Percentiles rank a stretch among this genome's conserved stretches.
Evolutionary conservation across 2,113 vertebrate species (phyloP).

Genomic region (Prunella fulvescens): DNA sequence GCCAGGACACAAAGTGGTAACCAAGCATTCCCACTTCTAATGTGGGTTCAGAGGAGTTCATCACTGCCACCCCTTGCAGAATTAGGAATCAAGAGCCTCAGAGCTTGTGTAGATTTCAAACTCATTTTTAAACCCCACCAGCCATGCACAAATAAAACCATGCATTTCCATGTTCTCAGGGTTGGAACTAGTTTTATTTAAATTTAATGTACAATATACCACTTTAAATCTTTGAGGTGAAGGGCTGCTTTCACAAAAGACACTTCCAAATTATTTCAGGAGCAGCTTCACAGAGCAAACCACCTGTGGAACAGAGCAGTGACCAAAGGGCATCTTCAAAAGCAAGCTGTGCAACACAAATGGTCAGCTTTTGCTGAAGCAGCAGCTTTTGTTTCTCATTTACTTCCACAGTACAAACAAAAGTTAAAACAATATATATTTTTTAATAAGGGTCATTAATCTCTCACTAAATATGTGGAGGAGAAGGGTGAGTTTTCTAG

Average conservation of each 20-base stretch:
- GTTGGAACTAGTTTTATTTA: neutral
- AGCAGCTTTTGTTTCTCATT: neutral
- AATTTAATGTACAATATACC: neutral
- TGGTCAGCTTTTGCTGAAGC: neutral
- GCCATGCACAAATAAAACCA: neutral
- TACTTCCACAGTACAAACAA: neutral
- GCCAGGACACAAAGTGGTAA: neutral
- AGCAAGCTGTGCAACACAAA: neutral
- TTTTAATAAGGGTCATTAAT: constrained; percentile 16
- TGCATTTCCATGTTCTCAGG: neutral
- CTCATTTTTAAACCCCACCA: neutral
- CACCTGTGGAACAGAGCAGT: neutral
- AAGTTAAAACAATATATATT: neutral
- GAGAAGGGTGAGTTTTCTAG: neutral
- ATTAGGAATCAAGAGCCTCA: neutral
- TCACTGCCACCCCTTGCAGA: neutral
- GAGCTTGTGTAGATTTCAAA: neutral
- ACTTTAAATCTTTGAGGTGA: neutral
- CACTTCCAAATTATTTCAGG: neutral
- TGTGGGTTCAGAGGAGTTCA: neutral
- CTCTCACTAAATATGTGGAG: neutral
- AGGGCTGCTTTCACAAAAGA: neutral
- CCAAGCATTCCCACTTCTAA: neutral
- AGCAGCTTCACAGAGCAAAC: neutral
- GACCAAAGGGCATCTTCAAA: neutral